Evolutionary conservation across 2,888 invertebrate genomes (phyloP), one percentile per base, ranked within the genome.

Genomic region (Nyleta sp.): DNA sequence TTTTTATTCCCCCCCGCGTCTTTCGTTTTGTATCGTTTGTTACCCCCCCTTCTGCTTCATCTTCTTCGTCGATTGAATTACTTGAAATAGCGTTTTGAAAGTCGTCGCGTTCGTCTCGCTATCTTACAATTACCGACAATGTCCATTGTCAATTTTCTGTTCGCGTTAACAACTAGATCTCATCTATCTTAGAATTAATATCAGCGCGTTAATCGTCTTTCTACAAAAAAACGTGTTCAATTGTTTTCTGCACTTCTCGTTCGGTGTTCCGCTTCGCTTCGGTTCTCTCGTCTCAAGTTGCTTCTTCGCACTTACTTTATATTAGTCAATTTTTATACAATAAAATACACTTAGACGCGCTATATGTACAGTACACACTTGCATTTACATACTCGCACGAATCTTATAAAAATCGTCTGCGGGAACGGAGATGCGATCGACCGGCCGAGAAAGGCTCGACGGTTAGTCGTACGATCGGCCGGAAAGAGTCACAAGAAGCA

Each of bases 281-380:
- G 22, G 20, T 20, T 2, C 40, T 57, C n/a, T 33, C 13, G 31
- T 22, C 24, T 52, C 46, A 42, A 33, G 38, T 53, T 42, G n/a
- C n/a, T n/a, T n/a, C n/a, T n/a, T 65, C 65, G 65, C 22, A 20
- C 68, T 52, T 42, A 24, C 78, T 15, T 59, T 59, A 44, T 53
- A 46, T 76, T 67, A 71, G 80, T 82, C 80, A 73, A 80, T 35
- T 82, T 82, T 87, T 83, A 76, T 88, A 89, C 87, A 89, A 85
- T 89, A 88, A 89, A 89, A 89, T 89, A 89, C 89, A 89, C 84
- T 82, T 85, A 86, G 84, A 53, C 72, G 70, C 68, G 46, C 76
- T 74, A 73, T 81, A 81, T 71, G 17, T 80, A 80, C 76, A 80
- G 20, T 38, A 59, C 55, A 65, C 65, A 80, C 81, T 83, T 76